A percentile compares a stretch with the other conserved stretches of the same genome.
These are phyloP conservation scores for Enchytraeus crypticus DNA, from an alignment of 2,888 invertebrate genomes.

Conservation along the genomic window DNA sequence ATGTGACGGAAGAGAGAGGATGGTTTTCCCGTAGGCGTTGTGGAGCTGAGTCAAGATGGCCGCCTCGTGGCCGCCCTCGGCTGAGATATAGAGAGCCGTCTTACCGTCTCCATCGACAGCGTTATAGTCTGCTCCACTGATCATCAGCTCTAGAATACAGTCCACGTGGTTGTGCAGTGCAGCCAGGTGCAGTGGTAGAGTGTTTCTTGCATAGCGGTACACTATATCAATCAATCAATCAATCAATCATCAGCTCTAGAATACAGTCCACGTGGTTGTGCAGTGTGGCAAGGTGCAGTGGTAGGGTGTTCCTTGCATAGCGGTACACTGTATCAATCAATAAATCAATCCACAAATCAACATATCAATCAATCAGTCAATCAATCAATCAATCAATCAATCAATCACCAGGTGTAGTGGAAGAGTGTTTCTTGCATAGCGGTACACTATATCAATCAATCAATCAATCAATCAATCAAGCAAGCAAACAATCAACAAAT, in stretches of 20 bases:
- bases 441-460: no score
- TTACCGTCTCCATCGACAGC: constrained; percentile 39
- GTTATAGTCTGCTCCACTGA: constrained; percentile 46
- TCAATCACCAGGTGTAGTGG: no score
- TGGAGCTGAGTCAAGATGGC: constrained; percentile 40
- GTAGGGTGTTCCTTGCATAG: constrained; percentile 42
- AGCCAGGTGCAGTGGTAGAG: constrained; percentile 45
- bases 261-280: constrained; percentile 41
- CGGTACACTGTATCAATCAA: constrained; percentile 34
- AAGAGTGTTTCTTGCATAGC: no score
- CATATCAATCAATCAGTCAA: constrained; percentile 38
- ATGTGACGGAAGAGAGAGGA: constrained; percentile 39
- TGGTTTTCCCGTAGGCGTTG: constrained; percentile 43
- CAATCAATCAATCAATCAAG: no score
- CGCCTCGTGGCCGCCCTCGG: constrained; percentile 32
- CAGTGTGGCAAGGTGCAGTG: constrained; percentile 41
- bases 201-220: constrained; percentile 41
- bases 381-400: no score
- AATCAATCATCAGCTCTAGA: constrained; percentile 31
- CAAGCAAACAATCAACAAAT: constrained; percentile 39
- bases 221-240: constrained; percentile 26
- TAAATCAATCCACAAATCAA: constrained; percentile 30
- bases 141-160: constrained; percentile 41
- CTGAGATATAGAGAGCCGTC: constrained; percentile 43
- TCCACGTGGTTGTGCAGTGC: constrained; percentile 36